Percentiles rank a stretch among this genome's conserved stretches.
Evolutionary conservation across 2,797 vertebrate genomes (phyloP).

Genomic region (Leontopithecus rosalia): DNA sequence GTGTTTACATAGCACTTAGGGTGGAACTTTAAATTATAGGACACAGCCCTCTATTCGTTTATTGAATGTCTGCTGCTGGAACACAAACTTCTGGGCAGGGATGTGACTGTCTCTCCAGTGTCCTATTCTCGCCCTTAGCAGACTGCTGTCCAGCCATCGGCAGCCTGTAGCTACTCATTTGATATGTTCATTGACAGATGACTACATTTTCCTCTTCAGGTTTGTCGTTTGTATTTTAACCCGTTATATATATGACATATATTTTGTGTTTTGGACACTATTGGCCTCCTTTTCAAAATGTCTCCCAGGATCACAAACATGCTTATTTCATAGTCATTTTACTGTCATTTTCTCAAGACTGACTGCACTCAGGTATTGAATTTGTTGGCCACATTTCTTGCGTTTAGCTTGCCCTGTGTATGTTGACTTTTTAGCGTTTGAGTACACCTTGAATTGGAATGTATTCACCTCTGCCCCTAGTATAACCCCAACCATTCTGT

Average conservation of each 20-base stretch:
- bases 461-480: background rate
- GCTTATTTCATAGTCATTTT: background rate
- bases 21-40: rapidly evolving
- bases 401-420: rapidly evolving
- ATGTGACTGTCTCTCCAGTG: background rate
- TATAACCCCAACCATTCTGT: rapidly evolving
- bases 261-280: background rate
- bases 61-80: background rate
- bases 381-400: background rate
- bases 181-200: rapidly evolving
- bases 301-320: background rate
- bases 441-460: background rate
- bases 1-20: rapidly evolving
- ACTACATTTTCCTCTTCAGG: background rate
- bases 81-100: rapidly evolving
- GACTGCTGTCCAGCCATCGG: rapidly evolving
- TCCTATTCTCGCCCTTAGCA: rapidly evolving
- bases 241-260: too few relatives aligned
- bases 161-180: rapidly evolving
- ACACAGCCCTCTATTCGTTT: background rate
- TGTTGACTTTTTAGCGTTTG: background rate
- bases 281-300: background rate
- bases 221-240: background rate
- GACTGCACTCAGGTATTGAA: background rate
- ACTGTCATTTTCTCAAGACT: background rate